Evolutionary conservation across 2,113 vertebrate genomes (phyloP), one percentile per base, ranked within the genome.

Genomic region (Theropithecus gelada): DNA sequence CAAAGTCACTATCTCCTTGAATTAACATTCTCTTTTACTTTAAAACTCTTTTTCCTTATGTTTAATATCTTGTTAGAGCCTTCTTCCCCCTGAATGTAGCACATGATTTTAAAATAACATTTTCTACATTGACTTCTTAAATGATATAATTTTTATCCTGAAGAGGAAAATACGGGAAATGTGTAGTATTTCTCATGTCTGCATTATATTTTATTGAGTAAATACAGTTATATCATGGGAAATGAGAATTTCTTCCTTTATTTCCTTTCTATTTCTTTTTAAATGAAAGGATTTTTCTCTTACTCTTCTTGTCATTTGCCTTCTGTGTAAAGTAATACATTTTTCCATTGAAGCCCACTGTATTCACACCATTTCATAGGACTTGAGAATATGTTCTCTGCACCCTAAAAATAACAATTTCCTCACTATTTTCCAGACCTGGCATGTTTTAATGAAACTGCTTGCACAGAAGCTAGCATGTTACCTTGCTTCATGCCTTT

Each of bases 381-480:
- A 92, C 78, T 66, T 80, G 83, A 82, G 94, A 95, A 80, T 90
- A 92, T 94, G 52, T 48, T 93, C 45, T 97, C 90, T 95, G 59
- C 32, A 93, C 52, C 45, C 92, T 96, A 97, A 96, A 97, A 95
- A 96, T 96, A 88, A 96, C 83, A 89, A 50, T 97, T 97, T 93
- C 84, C 66, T 97, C 76, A 50, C 96, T 92, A 16, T 96, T 98
- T 98, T 92, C 97, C 95, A 97, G 95, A 97, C 48, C 76, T 94
- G 88, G 92, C 97, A 96, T 92, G 57, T 96, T 97, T 96, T 93
- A 97, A 97, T 95, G 92, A 97, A 98, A 97, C 55, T 88, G 95
- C 97, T 97, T 92, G n/a, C 92, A 43, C 66, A 98, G 96, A 97
- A 88, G 90, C 76, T 75, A 43, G 50, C 87, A 55, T 0, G 0